Conservation (phyloP, 2,888 invertebrate genomes). For the Netelia virgata region DNA sequence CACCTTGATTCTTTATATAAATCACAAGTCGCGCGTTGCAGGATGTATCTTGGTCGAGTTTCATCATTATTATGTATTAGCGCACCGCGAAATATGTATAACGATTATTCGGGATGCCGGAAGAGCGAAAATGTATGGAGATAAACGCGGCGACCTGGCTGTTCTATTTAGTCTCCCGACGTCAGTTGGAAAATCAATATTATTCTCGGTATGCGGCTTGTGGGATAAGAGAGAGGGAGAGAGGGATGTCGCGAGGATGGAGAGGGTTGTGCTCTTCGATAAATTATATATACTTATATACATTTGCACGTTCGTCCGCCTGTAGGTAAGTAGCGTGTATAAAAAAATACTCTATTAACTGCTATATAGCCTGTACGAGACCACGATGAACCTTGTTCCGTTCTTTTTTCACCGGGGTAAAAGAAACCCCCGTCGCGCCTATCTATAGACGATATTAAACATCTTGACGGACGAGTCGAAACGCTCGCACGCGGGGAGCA, state of each 20-base stretch:
- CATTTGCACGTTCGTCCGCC: not conserved
- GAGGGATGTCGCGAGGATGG: not conserved
- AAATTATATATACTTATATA: slow-evolving; percentile 4
- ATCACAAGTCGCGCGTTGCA: slow-evolving; percentile 19
- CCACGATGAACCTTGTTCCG: not conserved
- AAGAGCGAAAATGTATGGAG: slow-evolving; percentile 32
- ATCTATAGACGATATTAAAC: slow-evolving; percentile 52
- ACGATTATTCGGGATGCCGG: slow-evolving; percentile 35
- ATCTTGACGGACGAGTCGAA: slow-evolving; percentile 47
- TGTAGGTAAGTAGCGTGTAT: not conserved
- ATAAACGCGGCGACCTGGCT: slow-evolving; percentile 27
- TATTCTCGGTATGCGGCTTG: slow-evolving; percentile 54
- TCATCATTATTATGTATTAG: slow-evolving; percentile 59
- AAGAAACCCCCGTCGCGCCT: slow-evolving; percentile 33
- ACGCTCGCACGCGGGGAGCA: slow-evolving; percentile 8
- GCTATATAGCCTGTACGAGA: not conserved
- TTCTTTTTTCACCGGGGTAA: not conserved
- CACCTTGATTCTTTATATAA: slow-evolving; percentile 37
- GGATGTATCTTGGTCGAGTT: not conserved
- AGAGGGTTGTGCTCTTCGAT: not conserved
- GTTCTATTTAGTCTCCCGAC: slow-evolving; percentile 43
- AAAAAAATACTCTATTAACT: not conserved
- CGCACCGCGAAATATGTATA: slow-evolving; percentile 39
- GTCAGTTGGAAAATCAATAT: slow-evolving; percentile 65
- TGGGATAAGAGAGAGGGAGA: slow-evolving; percentile 12